These are phyloP conservation scores for Hesperophylax magnus DNA, from an alignment of 1,140 invertebrate genomes.

Conservation along the genomic window DNA sequence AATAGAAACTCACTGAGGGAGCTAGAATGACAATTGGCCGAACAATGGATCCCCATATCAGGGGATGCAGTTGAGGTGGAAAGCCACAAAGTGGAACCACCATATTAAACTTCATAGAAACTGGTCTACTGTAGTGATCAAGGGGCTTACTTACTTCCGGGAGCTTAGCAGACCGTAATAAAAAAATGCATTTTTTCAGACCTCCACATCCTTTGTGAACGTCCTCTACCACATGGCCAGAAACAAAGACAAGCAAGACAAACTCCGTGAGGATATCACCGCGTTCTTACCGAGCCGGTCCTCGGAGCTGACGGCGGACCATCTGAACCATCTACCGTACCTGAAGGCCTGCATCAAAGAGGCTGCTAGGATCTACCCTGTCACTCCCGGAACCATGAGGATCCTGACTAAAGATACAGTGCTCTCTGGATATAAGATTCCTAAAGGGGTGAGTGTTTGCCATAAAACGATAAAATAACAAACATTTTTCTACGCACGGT, in stretches of 20 bases:
- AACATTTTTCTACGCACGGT: too few species aligned
- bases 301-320: conserved; percentile 69
- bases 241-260: conserved; percentile 71
- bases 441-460: conserved; percentile 71
- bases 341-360: conserved; percentile 79
- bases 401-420: conserved; percentile 70
- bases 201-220: conserved; percentile 60
- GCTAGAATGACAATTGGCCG: too few species aligned
- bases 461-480: too few species aligned
- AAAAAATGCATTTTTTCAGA: conserved; percentile 54
- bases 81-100: too few species aligned
- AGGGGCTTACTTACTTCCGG: too few species aligned
- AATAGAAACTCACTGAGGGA: too few species aligned
- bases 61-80: too few species aligned
- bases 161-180: too few species aligned
- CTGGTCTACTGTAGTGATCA: too few species aligned
- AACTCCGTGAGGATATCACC: conserved; percentile 71
- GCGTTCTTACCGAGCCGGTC: conserved; percentile 66
- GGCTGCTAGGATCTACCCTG: conserved; percentile 71
- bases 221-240: conserved; percentile 72
- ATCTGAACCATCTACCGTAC: conserved; percentile 72
- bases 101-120: too few species aligned
- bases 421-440: conserved; percentile 72
- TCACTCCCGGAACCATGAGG: conserved; percentile 70
- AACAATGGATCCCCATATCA: too few species aligned